A percentile compares a stretch with the other conserved stretches of the same genome.
These are phyloP conservation scores for Drosophila pandora DNA, from an alignment of 1,140 invertebrate species.

Conservation along the genomic window DNA sequence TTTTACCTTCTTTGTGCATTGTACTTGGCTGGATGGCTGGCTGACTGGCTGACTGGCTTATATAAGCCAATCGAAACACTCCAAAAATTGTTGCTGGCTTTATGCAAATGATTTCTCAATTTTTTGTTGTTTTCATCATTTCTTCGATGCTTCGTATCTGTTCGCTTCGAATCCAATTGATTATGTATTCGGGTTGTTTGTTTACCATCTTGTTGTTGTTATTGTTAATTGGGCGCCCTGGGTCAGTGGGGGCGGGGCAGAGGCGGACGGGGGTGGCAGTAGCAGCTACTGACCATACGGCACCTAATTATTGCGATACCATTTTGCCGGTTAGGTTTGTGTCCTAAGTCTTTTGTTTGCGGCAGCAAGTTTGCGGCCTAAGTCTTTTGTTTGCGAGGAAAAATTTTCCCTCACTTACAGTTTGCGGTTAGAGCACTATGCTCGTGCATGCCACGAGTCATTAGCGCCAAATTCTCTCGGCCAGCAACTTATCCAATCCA, in stretches of 20 bases:
- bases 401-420: not conserved
- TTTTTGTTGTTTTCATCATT: constrained; percentile 37
- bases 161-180: constrained; percentile 40
- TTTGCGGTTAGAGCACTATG: not conserved
- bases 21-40: constrained; percentile 2
- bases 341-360: constrained; percentile 5
- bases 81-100: constrained; percentile 32
- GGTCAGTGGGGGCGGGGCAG: constrained; percentile 16
- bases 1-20: constrained; percentile 34
- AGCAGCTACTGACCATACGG: constrained; percentile 35
- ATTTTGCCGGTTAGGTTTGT: constrained; percentile 7
- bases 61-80: constrained; percentile 62
- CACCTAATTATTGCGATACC: constrained; percentile 28
- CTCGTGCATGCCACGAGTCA: constrained; percentile 34
- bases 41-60: constrained; percentile 36
- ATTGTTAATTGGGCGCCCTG: constrained; percentile 62
- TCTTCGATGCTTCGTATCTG: constrained; percentile 28
- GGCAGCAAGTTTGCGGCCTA: constrained; percentile 19
- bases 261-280: constrained; percentile 5
- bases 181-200: constrained; percentile 64
- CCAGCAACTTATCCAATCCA: constrained; percentile 41
- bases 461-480: constrained; percentile 35
- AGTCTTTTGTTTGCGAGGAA: constrained; percentile 23
- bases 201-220: constrained; percentile 44
- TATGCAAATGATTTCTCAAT: constrained; percentile 76